A percentile compares a stretch with the other conserved stretches of the same genome.
phyloP scores from a whole-genome alignment of 92 coral and sea anemone species.

The Diadumene lineata region DNA sequence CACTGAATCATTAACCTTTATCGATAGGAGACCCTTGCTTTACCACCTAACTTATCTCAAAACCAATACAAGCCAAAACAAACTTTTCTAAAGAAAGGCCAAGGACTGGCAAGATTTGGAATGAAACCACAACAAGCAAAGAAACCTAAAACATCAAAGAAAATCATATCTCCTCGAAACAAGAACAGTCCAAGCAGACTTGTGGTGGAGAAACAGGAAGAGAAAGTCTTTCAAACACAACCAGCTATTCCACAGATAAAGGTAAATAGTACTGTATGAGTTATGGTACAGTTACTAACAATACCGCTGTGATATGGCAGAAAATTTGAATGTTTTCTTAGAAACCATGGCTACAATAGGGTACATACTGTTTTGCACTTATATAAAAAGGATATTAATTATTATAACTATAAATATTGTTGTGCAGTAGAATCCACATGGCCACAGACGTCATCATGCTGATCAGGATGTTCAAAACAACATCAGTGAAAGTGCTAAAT shows the following conservation, averaged over 20 bases:
- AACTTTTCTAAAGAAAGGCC: slow-evolving; percentile 90
- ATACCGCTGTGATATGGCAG: no score
- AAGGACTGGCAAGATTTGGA: slow-evolving; percentile 88
- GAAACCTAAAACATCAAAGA: slow-evolving; percentile 8
- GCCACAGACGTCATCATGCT: no score
- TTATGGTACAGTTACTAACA: no score
- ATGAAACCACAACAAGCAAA: slow-evolving; percentile 49
- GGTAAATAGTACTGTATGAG: slow-evolving; percentile 4
- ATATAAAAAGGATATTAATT: no score
- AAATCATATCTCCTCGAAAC: background rate
- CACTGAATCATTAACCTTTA: background rate
- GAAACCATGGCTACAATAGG: no score
- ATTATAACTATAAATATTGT: no score
- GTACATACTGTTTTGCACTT: no score
- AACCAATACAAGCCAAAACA: slow-evolving; percentile 51
- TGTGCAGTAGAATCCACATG: no score
- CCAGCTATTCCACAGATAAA: slow-evolving; percentile 32
- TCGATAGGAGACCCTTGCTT: slow-evolving; percentile 10
- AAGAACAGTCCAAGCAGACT: background rate
- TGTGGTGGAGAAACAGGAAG: background rate
- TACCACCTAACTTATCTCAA: slow-evolving; percentile 7
- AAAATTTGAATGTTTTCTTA: no score
- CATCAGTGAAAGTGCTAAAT: no score
- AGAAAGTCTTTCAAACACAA: slow-evolving; percentile 9
- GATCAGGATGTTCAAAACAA: no score